A percentile compares a stretch with the other conserved stretches of the same genome.
These are phyloP conservation scores for Gryllus bimaculatus DNA, from an alignment of 1,140 invertebrate genomes.

Conservation along the genomic window DNA sequence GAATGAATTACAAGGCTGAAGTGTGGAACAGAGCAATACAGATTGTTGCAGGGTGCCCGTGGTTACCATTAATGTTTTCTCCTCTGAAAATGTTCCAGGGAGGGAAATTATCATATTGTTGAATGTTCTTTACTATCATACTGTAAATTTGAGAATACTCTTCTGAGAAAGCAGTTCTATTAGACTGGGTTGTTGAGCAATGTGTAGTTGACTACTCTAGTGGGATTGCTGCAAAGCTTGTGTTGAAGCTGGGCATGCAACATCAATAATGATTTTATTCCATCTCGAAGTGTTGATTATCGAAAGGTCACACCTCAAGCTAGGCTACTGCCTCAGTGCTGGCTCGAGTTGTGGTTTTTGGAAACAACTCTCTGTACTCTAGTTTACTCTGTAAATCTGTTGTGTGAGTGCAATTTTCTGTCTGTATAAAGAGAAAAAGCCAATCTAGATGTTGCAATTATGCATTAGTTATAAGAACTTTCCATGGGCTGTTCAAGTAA, in stretches of 20 bases:
- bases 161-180: slow-evolving; percentile 22
- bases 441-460: slow-evolving; percentile 27
- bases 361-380: slow-evolving; percentile 24
- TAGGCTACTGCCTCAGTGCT: slow-evolving; percentile 2
- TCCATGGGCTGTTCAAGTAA: slow-evolving; percentile 28
- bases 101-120: slow-evolving; percentile 20
- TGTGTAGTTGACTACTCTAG: slow-evolving; percentile 23
- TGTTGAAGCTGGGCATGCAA: background rate
- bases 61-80: slow-evolving; percentile 22
- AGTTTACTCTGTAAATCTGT: slow-evolving; percentile 26
- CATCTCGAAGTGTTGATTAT: slow-evolving; percentile 2
- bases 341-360: slow-evolving; percentile 13
- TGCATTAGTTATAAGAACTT: slow-evolving; percentile 29
- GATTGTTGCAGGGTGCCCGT: slow-evolving; percentile 17
- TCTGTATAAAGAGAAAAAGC: slow-evolving; percentile 26
- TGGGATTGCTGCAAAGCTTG: slow-evolving; percentile 16
- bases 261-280: slow-evolving; percentile 7
- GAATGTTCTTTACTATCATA: slow-evolving; percentile 24
- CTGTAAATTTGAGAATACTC: slow-evolving; percentile 19
- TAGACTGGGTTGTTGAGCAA: slow-evolving; percentile 26
- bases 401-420: slow-evolving; percentile 28
- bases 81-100: slow-evolving; percentile 14
- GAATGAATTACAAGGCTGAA: background rate
- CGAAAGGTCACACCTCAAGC: slow-evolving; percentile 6
- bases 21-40: slow-evolving; percentile 13